These are phyloP conservation scores for Merluccius polli DNA, from an alignment of 2,797 vertebrate species.

Conservation along the genomic window DNA sequence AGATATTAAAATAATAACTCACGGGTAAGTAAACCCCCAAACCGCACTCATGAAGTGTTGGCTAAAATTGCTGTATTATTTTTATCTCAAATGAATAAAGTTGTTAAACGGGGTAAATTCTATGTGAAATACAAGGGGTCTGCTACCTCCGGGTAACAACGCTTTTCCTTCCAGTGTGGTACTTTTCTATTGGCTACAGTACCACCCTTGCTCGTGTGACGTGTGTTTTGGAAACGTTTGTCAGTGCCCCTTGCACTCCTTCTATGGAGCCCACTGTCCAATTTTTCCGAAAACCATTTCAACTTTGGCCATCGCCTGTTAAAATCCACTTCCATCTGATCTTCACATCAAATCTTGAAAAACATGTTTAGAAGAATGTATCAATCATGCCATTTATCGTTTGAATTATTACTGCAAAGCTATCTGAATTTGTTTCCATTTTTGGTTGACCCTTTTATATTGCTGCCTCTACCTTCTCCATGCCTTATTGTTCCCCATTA, in stretches of 20 bases:
- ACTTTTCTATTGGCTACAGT: background rate
- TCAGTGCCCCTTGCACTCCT: background rate
- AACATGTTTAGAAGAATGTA: no score
- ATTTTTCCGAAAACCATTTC: background rate
- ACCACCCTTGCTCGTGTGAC: background rate
- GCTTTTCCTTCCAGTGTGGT: no score
- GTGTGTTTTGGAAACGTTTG: background rate
- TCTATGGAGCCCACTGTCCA: background rate
- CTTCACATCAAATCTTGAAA: no score
- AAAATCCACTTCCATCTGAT: no score
- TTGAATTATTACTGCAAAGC: background rate
- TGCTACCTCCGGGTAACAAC: no score
- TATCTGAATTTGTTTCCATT: background rate
- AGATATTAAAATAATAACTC: background rate
- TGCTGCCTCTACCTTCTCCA: background rate
- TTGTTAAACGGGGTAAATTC: no score
- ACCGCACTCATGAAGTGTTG: no score
- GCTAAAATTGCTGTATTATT: no score
- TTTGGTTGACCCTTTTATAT: background rate
- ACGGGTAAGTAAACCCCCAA: background rate
- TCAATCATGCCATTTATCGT: background rate
- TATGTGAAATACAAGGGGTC: no score
- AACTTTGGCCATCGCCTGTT: background rate
- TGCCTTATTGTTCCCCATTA: background rate
- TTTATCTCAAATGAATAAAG: no score